Base-by-base conservation (phyloP, 1,140 invertebrate genomes). In the Sinella curviseta region DNA sequence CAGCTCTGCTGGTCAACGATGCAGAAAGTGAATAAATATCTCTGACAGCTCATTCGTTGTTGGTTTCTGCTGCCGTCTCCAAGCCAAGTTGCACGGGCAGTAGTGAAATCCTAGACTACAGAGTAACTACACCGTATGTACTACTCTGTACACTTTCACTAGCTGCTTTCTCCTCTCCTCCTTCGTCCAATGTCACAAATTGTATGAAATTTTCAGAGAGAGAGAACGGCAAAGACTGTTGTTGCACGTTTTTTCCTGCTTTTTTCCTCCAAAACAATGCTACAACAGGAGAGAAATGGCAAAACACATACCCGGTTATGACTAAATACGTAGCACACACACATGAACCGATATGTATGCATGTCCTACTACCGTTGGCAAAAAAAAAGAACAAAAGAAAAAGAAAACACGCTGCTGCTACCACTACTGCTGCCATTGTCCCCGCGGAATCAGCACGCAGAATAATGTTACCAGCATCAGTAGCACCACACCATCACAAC, bases 21-120 rank as follows among this genome's bases (percentile, higher is more conserved):
- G 65, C 24, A 70, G 65, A 70, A 70, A 70, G 26, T 70, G 65
- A 70, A 70, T 70, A 33, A 70, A 70, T 70, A 70, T 70, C 26
- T 24, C 14, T 70, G 65, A 70, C 65, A 70, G 65, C 65, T 70
- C 65, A 70, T 70, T 70, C 65, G 26, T 33, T 30, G 8, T 12
- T 70, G 8, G 26, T 70, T 70, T 12, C 31, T 65, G 16, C 57
- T 26, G 4, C n/a, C 24, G 14, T 48, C 39, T 12, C 39, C 8
- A 48, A 48, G 24, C 16, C 8, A 70, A 70, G 31, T 17, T 70
- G 31, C 65, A 70, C 28, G 2, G 2, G 26, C 26, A 70, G n/a
- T 3, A 70, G 16, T 17, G 24, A 16, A 65, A n/a, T 8, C 24
- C 26, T n/a, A 16, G 8, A 65, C 16, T 17, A 65, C 14, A 65